Base-by-base conservation (phyloP, 2,888 invertebrate species). In the Mactromeris polynyma region DNA sequence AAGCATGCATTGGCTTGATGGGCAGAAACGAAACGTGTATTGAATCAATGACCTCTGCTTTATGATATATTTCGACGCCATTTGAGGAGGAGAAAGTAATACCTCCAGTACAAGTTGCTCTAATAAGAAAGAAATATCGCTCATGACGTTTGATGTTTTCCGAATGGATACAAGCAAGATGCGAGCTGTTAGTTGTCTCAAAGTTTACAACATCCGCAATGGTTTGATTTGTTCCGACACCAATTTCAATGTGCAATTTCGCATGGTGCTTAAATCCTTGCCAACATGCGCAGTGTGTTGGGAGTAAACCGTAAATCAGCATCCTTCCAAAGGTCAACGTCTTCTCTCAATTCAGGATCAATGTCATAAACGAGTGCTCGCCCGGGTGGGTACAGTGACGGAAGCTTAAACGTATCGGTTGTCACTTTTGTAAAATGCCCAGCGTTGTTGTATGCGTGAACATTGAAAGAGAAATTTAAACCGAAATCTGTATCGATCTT, bases 331-430 rank as follows among this genome's bases (percentile, higher is more conserved):
- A 19, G 9, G 11, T 31, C 1, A 2, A 1, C 19, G 31, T 14
- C 38, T 42, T 46, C 51, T 0, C 19, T 46, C 7, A 54, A 11
- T 31, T 19, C 69, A 31, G 89, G 89, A 36, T 89, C 89, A 46
- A 86, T 58, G 58, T 93, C 93, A 46, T 69, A 36, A 36, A 93
- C 89, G 0, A 87, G 6, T 6, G 88, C 91, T 21, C 87, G 78
- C 36, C 90, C 90, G 2, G 93, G 93, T 11, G 93, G 93, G 54
- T 87, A 89, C 21, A 33, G 78, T 1, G 93, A 93, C 7, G 93
- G 93, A 6, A 93, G 64, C 3, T 40, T 54, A 73, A 93, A 90
- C 1, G 38, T 78, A 19, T 86, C 81, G 1, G 89, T 89, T 38
- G 40, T 54, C 0, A 85, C 85, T 33, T 54, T 81, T 4, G 77